These are phyloP conservation scores for Eilema sororculum DNA, from an alignment of 2,888 invertebrate genomes.

Conservation along the genomic window DNA sequence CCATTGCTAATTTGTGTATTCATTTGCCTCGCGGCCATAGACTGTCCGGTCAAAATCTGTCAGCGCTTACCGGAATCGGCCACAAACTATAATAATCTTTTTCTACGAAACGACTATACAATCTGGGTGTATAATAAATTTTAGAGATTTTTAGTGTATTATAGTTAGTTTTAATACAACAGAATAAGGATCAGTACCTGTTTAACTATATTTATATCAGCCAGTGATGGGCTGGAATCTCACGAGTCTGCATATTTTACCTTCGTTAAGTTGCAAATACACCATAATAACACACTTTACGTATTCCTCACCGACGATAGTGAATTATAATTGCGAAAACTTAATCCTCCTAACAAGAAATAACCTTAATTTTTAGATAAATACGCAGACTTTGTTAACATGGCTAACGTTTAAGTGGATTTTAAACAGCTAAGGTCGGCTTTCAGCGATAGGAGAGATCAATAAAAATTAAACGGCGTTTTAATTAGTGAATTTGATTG, in stretches of 20 bases:
- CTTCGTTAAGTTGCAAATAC: neutral
- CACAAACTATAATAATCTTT: no score
- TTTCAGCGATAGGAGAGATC: neutral
- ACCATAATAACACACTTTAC: slow-evolving; percentile 17
- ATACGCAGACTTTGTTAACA: slow-evolving; percentile 8
- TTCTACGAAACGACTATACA: no score
- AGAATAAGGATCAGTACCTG: no score
- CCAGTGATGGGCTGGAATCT: neutral
- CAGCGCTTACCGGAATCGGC: no score
- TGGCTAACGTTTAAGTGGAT: neutral
- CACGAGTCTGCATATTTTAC: slow-evolving; percentile 11
- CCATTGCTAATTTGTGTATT: no score
- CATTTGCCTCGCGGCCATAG: no score
- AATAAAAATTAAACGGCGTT: neutral
- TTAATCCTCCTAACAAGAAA: slow-evolving; percentile 4
- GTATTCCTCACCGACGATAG: slow-evolving; percentile 9
- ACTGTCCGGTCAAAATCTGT: no score
- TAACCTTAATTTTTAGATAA: slow-evolving; percentile 17
- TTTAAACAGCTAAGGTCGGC: neutral
- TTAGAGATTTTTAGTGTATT: no score
- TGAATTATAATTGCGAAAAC: slow-evolving; percentile 8
- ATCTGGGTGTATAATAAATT: no score
- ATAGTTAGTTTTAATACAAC: no score
- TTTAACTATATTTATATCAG: neutral
- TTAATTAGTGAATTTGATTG: no score